Evolutionary conservation across 2,113 vertebrate species (phyloP), one percentile per base, ranked within the genome.

Genomic region (Glareola pratincola): DNA sequence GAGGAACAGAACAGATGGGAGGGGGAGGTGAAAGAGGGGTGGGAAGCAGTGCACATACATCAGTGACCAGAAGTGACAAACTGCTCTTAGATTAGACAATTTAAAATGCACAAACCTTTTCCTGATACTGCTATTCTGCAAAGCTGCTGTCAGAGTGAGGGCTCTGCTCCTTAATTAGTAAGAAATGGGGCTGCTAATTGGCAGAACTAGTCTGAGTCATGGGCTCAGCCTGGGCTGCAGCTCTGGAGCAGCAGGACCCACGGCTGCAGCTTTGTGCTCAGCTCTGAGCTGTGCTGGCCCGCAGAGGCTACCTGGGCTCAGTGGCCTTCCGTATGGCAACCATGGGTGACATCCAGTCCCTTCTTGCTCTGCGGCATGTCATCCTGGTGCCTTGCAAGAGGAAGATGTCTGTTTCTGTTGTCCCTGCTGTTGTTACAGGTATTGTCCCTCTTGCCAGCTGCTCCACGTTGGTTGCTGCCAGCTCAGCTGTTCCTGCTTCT

Each of bases 1-100:
- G 29, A 79, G 93, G 88, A 92, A 41, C 39, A n/a, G 90, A 96
- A 75, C 96, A 97, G 94, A 96, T 96, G 92, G 94, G 56, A 93
- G 92, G 75, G 50, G 92, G 96, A 92, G 75, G 82, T 19, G 0
- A 72, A 91, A 69, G 92, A 85, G 82, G 75, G 56, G 76, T 94
- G 64, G 92, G 85, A 95, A 77, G 91, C 63, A n/a, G 67, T 77
- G 59, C 82, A 48, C 24, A 12, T 92, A 88, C 12, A 88, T 95
- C 63, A 86, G 41, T 96, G 96, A 96, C 96, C 96, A 95, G 64
- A 92, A 92, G 37, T 45, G 79, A 74, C 89, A 89, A 92, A 80
- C 83, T 63, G 41, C 93, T 91, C 86, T 89, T 73, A 71, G 79
- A 88, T 91, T 56, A 88, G 57, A 57, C 9, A 15, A 78, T 78